Percentiles rank a stretch among this genome's conserved stretches.
Conservation (phyloP, 2,797 vertebrate species). For the Hylomyscus alleni region DNA sequence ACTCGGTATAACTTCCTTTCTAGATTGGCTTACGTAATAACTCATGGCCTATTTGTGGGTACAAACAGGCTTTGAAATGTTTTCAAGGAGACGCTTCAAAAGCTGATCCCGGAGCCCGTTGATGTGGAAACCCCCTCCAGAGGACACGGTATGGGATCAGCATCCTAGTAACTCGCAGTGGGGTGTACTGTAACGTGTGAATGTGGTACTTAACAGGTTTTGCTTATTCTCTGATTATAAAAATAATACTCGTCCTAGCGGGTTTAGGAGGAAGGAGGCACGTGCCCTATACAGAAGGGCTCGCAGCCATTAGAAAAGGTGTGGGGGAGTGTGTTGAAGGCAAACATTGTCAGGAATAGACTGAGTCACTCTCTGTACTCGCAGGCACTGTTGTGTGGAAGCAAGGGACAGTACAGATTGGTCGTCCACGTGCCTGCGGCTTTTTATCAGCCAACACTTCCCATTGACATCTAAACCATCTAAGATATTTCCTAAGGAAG, state of each 20-base stretch:
- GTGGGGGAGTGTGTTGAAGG: conserved; percentile 62
- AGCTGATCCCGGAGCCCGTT: conserved; percentile 10
- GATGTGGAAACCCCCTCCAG: not conserved
- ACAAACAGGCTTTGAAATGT: not conserved
- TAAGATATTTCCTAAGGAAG: conserved; percentile 29
- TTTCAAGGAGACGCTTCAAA: not conserved
- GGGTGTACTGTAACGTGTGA: not conserved
- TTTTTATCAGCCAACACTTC: not conserved
- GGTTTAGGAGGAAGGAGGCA: not conserved
- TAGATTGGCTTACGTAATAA: conserved; percentile 5
- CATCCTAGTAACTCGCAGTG: not conserved
- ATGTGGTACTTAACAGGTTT: not conserved
- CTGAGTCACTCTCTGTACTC: not conserved
- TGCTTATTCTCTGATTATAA: conserved; percentile 22
- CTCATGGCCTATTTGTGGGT: not conserved
- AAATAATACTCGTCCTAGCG: conserved; percentile 35
- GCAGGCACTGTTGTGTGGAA: not conserved
- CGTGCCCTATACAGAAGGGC: not conserved
- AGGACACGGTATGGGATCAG: not conserved
- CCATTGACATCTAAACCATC: not conserved
- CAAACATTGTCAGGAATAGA: conserved; percentile 62
- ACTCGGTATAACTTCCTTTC: conserved; percentile 32
- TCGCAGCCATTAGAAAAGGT: conserved; percentile 21
- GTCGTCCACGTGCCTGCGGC: not conserved
- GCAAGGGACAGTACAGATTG: not conserved